phyloP scores from a whole-genome alignment of 2,888 invertebrate species.

The Lycocerus yunnanus region DNA sequence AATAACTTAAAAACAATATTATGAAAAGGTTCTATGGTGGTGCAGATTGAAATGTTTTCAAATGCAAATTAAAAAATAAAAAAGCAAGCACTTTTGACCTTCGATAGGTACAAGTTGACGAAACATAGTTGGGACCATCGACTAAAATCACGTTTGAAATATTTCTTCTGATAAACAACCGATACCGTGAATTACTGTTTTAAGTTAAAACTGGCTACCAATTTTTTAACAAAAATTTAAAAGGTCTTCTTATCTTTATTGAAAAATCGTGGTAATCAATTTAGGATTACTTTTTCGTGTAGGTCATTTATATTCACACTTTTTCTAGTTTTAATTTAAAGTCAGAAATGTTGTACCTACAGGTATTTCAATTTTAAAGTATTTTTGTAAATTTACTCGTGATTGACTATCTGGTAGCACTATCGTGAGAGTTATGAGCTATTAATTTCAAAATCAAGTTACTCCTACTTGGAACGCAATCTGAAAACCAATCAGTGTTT shows the following conservation, averaged over 20 bases:
- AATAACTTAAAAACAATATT: too few species aligned
- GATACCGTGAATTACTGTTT: conserved; percentile 35
- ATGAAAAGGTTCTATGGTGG: too few species aligned
- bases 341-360: conserved; percentile 2
- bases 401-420: neutral
- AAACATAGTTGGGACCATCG: conserved; percentile 29
- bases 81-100: too few species aligned
- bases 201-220: conserved; percentile 7
- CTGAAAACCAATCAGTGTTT: neutral
- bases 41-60: too few species aligned
- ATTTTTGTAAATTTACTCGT: neutral
- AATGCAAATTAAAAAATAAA: too few species aligned
- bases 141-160: conserved; percentile 37
- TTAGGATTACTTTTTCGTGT: conserved; percentile 20
- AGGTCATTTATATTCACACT: conserved; percentile 21
- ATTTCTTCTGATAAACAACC: conserved; percentile 44
- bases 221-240: conserved; percentile 17
- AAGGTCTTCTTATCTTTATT: conserved; percentile 14
- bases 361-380: neutral
- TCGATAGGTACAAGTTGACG: too few species aligned
- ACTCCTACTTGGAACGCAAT: neutral
- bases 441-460: neutral
- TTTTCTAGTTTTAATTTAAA: conserved; percentile 6
- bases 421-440: neutral
- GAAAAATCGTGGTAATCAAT: conserved; percentile 25